Evolutionary conservation across 2,113 vertebrate species (phyloP), one percentile per base, ranked within the genome.

Genomic region (Odontophorus gujanensis): DNA sequence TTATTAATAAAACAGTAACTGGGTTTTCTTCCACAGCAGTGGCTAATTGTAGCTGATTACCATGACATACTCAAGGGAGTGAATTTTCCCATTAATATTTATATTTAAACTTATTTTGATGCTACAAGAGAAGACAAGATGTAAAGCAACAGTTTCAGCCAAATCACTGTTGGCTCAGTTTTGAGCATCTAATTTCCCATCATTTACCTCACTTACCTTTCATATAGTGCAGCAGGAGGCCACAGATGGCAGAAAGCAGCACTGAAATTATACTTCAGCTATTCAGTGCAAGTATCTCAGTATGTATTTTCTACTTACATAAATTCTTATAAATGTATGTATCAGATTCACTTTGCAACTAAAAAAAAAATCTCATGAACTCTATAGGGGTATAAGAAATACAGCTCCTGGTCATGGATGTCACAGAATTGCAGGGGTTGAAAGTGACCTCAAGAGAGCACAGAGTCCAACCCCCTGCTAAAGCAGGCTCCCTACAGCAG

Each of bases 281-380:
- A 13, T 36, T 82, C 45, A 69, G 51, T 5, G 3, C 0, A 0
- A n/a, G 34, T 15, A 10, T 32, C 9, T 21, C 67, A 36, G 26
- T 21, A 4, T 4, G 0, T 21, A 4, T 69, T 71, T 85, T 43
- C 53, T 11, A 34, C 32, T 63, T 26, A 32, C 3, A 57, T 25
- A 13, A 3, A 13, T 38, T 75, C 73, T 53, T 40, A 55, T 45
- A 53, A 55, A 4, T 11, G 50, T 5, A 57, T 58, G 42, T 13
- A 58, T 0, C 0, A 0, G 40, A 20, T 34, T 15, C 36, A 69
- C 24, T 38, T 71, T 34, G 18, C 2, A 4, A 32, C 9, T 47
- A 30, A 79, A 81, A 58, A 81, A 53, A 1, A 9, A 43, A 9
- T n/a, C 11, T 32, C 24, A 18, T 48, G 65, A 71, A 78, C 13